Conservation (phyloP, 2,113 vertebrate species). For the Herpailurus yagouaroundi region DNA sequence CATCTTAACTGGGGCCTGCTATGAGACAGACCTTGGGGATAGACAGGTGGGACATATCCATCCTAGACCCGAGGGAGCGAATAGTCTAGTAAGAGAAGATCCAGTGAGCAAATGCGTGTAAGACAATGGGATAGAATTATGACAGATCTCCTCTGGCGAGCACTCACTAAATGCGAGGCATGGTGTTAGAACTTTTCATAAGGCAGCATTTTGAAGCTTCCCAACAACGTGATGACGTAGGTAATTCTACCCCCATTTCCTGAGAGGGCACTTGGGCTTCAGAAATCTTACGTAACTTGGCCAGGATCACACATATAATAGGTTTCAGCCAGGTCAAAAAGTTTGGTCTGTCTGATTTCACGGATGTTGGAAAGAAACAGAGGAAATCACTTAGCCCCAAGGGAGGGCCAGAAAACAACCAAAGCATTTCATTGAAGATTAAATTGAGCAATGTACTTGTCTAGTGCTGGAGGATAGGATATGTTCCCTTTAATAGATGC, state of each 20-base stretch:
- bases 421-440: neutral
- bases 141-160: neutral
- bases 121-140: neutral
- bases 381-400: neutral
- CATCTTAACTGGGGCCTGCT: neutral
- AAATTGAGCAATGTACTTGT: neutral
- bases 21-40: neutral
- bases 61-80: neutral
- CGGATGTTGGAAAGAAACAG: neutral
- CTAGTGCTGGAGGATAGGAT: neutral
- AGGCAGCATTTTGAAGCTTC: neutral
- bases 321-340: neutral
- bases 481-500: neutral
- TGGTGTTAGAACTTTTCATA: neutral
- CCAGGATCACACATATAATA: neutral
- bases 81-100: neutral
- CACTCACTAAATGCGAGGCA: neutral
- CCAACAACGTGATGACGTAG: neutral
- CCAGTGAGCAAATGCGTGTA: neutral
- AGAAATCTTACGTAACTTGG: neutral
- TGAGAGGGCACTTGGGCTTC: neutral
- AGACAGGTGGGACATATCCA: neutral
- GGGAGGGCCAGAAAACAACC: neutral
- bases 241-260: conserved; percentile 18
- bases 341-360: neutral